Evolutionary conservation across 2,888 invertebrate species (phyloP), one percentile per base, ranked within the genome.

Genomic region (Cecidostiba fungosa): DNA sequence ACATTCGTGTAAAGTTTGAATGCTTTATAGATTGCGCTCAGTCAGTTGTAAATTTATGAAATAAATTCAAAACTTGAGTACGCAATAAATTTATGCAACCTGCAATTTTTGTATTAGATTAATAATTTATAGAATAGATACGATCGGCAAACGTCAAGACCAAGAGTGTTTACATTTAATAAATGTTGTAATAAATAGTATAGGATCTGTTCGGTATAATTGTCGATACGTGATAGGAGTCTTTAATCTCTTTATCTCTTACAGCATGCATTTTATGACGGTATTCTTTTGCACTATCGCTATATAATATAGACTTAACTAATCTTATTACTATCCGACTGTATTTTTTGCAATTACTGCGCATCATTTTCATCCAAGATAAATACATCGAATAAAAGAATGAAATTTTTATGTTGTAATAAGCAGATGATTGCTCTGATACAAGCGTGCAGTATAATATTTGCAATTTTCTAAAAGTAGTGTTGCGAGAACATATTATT

Each of bases 111-210:
- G 54, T 39, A 26, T 72, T 26, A 80, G 47, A 16, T 26, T 32
- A 14, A 43, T 70, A 66, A 79, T 79, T 70, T 79, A 50, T 8
- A 12, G n/a, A 6, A 69, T 78, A 19, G 66, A 79, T 79, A 70
- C 10, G 26, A 79, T 50, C 36, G 43, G 43, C 8, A 59, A 5
- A 59, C 23, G 6, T n/a, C 16, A 10, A 16, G 36, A 47, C 3
- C 69, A 54, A 76, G 29, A 47, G 5, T 79, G 10, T 79, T 70
- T 79, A 79, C 79, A 70, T 50, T 62, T 78, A 69, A 47, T 78
- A 43, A 32, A 47, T 43, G 77, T 77, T 78, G 43, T 36, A 78
- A 66, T 66, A 66, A 69, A 47, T 66, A 69, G 23, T 10, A 26
- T 26, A 23, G 26, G 62, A 66, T 66, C 47, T 66, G 43, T 66